These are phyloP conservation scores for Ophioderma brevispina DNA, from an alignment of 35 echinoderm and acorn worm species.

Conservation along the genomic window DNA sequence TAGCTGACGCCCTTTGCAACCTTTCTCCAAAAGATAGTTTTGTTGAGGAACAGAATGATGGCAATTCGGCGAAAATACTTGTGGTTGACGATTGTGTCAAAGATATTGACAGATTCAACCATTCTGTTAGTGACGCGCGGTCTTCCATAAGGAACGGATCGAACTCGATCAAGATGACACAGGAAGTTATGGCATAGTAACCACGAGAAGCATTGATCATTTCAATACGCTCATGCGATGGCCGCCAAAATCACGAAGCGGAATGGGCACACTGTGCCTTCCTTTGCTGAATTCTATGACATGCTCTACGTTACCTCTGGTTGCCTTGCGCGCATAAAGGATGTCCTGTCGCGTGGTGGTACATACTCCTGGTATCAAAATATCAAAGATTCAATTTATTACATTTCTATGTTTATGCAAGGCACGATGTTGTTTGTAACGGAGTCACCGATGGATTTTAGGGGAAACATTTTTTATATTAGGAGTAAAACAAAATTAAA, in stretches of 20 bases:
- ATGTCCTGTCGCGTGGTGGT: slow-evolving; percentile 73
- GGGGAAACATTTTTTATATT: no score
- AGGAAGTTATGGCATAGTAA: slow-evolving; percentile 90
- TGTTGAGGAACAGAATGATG: slow-evolving; percentile 92
- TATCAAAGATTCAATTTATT: no score
- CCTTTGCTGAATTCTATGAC: slow-evolving; percentile 72
- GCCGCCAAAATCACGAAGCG: slow-evolving; percentile 89
- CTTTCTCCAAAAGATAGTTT: slow-evolving; percentile 92
- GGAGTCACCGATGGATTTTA: no score
- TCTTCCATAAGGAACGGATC: slow-evolving; percentile 96
- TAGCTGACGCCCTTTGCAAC: slow-evolving; percentile 62
- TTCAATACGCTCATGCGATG: slow-evolving; percentile 90
- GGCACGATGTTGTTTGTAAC: no score
- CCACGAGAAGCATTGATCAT: slow-evolving; percentile 83
- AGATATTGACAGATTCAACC: slow-evolving; percentile 92
- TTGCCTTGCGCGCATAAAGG: slow-evolving; percentile 84
- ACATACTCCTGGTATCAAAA: slow-evolving; percentile 54
- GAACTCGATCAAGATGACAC: slow-evolving; percentile 93
- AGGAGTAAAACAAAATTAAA: no score
- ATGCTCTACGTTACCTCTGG: slow-evolving; percentile 82
- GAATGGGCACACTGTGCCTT: slow-evolving; percentile 41
- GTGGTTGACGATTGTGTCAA: slow-evolving; percentile 97
- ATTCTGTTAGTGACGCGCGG: slow-evolving; percentile 89
- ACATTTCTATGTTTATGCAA: no score
- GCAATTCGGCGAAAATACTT: slow-evolving; percentile 79